A percentile compares a stretch with the other conserved stretches of the same genome.
Conservation (phyloP, 2,113 vertebrate species). For the Picathartes gymnocephalus region DNA sequence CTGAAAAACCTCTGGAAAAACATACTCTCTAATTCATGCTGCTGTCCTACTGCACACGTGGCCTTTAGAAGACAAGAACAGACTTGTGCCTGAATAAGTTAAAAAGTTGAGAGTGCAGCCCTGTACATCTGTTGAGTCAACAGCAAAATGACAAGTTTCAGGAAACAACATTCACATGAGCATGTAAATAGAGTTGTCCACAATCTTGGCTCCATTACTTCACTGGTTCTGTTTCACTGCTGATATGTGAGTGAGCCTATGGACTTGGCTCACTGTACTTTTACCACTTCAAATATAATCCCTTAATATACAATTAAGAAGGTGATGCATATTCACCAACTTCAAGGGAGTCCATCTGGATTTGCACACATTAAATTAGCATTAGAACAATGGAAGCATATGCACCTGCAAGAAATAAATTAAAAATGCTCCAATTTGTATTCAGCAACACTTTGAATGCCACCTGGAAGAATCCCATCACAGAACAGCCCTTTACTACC, state of each 20-base stretch:
- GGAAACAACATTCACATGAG: neutral
- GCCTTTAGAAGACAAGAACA: neutral
- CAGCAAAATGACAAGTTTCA: neutral
- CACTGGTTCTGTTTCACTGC: neutral
- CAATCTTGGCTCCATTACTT: neutral
- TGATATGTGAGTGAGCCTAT: neutral
- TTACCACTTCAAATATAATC: neutral
- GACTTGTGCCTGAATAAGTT: neutral
- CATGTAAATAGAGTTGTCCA: neutral
- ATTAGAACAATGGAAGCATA: neutral
- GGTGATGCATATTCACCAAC: neutral
- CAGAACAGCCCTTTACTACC: neutral
- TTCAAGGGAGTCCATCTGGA: neutral
- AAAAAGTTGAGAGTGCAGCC: neutral
- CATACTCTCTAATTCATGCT: neutral
- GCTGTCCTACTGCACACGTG: neutral
- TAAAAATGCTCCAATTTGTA: neutral
- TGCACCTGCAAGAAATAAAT: slow-evolving; percentile 38
- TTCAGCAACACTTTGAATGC: slow-evolving; percentile 33
- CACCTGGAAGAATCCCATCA: neutral
- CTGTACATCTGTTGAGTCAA: neutral
- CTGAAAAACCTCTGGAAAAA: neutral
- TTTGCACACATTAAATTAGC: neutral
- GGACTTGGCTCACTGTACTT: neutral
- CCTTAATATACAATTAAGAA: neutral